Conservation (phyloP, 2,113 vertebrate species). For the Apaloderma vittatum region DNA sequence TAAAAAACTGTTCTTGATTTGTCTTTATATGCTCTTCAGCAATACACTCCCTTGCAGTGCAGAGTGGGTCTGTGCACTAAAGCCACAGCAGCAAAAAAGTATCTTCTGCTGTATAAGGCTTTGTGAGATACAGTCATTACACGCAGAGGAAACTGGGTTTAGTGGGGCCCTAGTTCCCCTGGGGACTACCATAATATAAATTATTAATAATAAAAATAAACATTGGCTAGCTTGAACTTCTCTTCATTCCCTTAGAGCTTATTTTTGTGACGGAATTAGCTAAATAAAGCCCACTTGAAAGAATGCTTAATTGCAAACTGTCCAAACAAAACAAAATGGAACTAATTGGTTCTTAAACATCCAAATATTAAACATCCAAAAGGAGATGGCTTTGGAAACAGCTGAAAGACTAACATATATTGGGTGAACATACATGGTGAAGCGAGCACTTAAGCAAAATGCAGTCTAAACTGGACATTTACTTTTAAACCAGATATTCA, state of each 20-base stretch:
- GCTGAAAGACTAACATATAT: neutral
- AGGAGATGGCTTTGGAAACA: constrained; percentile 28
- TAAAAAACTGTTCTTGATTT: neutral
- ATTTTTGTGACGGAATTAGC: constrained; percentile 62
- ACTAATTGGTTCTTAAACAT: constrained; percentile 58
- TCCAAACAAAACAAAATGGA: constrained; percentile 68
- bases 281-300: constrained; percentile 70
- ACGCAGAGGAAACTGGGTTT: constrained; percentile 26
- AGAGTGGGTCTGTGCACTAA: neutral
- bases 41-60: neutral
- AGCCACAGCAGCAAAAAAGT: neutral
- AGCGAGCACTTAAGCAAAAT: neutral
- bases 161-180: constrained; percentile 38
- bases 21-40: neutral
- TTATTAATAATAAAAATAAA: constrained; percentile 75
- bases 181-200: constrained; percentile 49
- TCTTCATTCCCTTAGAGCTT: constrained; percentile 56
- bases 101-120: neutral
- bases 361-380: constrained; percentile 21
- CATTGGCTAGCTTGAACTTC: constrained; percentile 58
- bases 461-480: neutral
- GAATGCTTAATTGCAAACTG: constrained; percentile 60
- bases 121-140: neutral
- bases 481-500: constrained; percentile 36
- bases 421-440: neutral